phyloP scores from a whole-genome alignment of 2,888 invertebrate genomes.

The Pachymerium ferrugineum region DNA sequence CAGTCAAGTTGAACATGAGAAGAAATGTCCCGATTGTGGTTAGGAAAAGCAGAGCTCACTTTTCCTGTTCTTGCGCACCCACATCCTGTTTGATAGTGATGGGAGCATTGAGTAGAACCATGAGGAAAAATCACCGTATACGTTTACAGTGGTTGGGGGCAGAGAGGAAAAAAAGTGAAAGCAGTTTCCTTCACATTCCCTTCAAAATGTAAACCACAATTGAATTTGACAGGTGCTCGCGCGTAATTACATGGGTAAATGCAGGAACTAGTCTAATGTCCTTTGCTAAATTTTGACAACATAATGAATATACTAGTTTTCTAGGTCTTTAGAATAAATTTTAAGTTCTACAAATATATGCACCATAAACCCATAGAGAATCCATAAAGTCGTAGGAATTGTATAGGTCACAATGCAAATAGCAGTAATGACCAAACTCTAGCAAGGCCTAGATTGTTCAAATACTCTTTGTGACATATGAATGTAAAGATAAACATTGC shows the following conservation, averaged over 20 bases:
- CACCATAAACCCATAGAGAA: too few relatives aligned
- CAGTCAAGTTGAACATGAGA: not conserved
- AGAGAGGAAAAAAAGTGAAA: not conserved
- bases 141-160: not conserved
- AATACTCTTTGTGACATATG: too few relatives aligned
- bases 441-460: too few relatives aligned
- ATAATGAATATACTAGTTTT: not conserved
- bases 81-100: not conserved
- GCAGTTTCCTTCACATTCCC: slow-evolving; percentile 2
- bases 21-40: not conserved
- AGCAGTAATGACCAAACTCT: too few relatives aligned
- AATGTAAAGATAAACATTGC: too few relatives aligned
- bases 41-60: not conserved
- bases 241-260: not conserved
- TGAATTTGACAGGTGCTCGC: slow-evolving; percentile 14
- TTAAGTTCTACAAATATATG: too few relatives aligned
- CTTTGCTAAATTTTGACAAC: not conserved
- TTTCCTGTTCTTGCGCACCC: slow-evolving; percentile 8
- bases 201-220: slow-evolving; percentile 19
- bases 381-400: too few relatives aligned
- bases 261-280: not conserved
- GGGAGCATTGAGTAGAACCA: too few relatives aligned
- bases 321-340: not conserved
- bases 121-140: not conserved
- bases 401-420: too few relatives aligned